These are phyloP conservation scores for Menidia beryllina DNA, from an alignment of 2,113 vertebrate genomes.

Conservation along the genomic window DNA sequence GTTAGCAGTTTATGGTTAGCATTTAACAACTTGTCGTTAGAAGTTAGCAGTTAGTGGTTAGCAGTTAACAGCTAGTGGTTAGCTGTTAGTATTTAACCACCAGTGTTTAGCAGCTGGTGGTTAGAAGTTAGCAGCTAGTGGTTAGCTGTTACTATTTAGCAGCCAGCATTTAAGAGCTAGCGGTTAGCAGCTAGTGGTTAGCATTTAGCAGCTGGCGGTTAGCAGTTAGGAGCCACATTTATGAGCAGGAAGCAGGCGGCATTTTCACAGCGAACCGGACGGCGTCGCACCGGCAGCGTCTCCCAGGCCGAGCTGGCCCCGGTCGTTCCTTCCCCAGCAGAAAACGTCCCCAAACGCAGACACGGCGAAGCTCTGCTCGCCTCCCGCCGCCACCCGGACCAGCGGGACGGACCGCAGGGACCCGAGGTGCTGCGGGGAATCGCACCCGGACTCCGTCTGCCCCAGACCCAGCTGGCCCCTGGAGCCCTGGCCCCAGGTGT, in stretches of 20 bases:
- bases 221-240: neutral
- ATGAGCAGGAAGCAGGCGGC: neutral
- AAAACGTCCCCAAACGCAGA: slow-evolving; percentile 89
- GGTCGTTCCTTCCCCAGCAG: slow-evolving; percentile 89
- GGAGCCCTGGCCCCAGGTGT: slow-evolving; percentile 86
- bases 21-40: too few species aligned
- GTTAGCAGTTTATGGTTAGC: too few species aligned
- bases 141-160: too few species aligned
- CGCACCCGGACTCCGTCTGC: neutral
- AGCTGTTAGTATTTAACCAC: too few species aligned
- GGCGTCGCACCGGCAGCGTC: slow-evolving; percentile 53
- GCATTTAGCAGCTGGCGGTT: too few species aligned
- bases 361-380: slow-evolving; percentile 85
- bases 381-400: slow-evolving; percentile 87
- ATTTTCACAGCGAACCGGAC: too few species aligned
- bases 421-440: slow-evolving; percentile 76
- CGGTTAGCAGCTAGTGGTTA: too few species aligned
- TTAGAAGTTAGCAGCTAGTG: too few species aligned
- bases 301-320: slow-evolving; percentile 90
- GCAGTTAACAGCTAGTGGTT: too few species aligned
- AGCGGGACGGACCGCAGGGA: slow-evolving; percentile 83
- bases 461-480: slow-evolving; percentile 88
- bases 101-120: too few species aligned
- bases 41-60: too few species aligned
- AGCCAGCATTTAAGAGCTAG: too few species aligned